phyloP scores from a whole-genome alignment of 2,888 invertebrate genomes.

The Drosophila kokeensis region DNA sequence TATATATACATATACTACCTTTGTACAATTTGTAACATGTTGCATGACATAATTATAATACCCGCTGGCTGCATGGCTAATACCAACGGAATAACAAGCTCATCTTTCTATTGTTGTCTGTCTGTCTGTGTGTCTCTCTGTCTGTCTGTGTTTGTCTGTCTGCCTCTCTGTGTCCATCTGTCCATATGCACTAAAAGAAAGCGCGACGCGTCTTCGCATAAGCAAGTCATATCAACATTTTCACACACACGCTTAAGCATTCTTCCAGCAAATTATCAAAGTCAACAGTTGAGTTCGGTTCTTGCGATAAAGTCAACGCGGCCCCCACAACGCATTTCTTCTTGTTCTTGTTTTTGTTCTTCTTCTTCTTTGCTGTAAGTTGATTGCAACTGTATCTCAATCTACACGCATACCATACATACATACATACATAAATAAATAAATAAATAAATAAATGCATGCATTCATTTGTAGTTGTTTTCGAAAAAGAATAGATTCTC shows the following conservation, averaged over 20 bases:
- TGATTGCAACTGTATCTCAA: conserved; percentile 25
- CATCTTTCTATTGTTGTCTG: conserved; percentile 18
- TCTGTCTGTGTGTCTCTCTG: not conserved
- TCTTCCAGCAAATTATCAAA: conserved; percentile 58
- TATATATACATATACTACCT: not conserved
- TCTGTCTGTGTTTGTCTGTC: conserved; percentile 1
- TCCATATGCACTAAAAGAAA: conserved; percentile 30
- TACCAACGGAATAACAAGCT: not conserved
- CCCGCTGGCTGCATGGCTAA: not conserved
- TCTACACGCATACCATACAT: not conserved
- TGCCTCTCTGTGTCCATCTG: conserved; percentile 3
- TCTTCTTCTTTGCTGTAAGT: not conserved
- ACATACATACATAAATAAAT: not conserved
- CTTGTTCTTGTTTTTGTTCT: not conserved
- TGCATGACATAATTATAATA: not conserved
- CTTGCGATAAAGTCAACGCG: conserved; percentile 50
- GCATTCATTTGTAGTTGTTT: not conserved
- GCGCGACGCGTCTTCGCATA: conserved; percentile 51
- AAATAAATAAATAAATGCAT: not conserved
- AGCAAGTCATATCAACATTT: conserved; percentile 46
- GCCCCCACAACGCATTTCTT: conserved; percentile 7
- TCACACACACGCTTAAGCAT: conserved; percentile 30
- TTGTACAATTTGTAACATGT: not conserved
- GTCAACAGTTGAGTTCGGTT: conserved; percentile 37
- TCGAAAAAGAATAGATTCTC: not conserved